A percentile compares a stretch with the other conserved stretches of the same genome.
phyloP scores from a whole-genome alignment of 2,888 invertebrate species.

The Agapetus fuscipes region DNA sequence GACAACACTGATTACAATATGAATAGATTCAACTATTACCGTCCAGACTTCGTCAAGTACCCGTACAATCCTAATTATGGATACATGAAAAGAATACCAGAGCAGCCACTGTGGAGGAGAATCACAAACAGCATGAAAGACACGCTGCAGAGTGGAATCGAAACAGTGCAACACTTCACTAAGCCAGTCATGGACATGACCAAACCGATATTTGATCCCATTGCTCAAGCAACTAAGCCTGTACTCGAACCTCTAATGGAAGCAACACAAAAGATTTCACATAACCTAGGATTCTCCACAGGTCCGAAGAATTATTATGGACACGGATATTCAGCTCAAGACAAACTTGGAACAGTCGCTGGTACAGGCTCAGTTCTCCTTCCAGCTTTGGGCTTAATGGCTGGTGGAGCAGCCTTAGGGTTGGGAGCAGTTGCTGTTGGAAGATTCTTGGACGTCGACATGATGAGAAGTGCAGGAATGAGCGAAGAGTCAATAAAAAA shows the following conservation, averaged over 20 bases:
- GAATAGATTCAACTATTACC: conserved; percentile 47
- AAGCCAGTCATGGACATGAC: conserved; percentile 44
- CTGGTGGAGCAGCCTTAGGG: conserved; percentile 73
- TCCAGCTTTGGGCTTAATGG: conserved; percentile 67
- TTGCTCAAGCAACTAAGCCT: conserved; percentile 50
- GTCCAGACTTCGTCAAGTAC: conserved; percentile 43
- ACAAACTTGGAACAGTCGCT: conserved; percentile 56
- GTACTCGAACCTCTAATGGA: conserved; percentile 67
- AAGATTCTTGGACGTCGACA: conserved; percentile 55
- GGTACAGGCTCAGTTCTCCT: conserved; percentile 54
- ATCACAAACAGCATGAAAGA: conserved; percentile 64
- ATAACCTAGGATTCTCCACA: conserved; percentile 59
- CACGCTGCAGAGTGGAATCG: conserved; percentile 60
- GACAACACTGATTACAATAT: conserved; percentile 33
- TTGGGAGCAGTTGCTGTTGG: conserved; percentile 75
- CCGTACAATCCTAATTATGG: conserved; percentile 50
- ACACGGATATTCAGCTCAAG: conserved; percentile 38
- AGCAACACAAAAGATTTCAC: conserved; percentile 69
- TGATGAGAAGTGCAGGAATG: conserved; percentile 45
- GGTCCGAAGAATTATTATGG: conserved; percentile 34
- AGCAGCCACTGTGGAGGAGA: conserved; percentile 60
- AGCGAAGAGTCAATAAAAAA: conserved; percentile 33
- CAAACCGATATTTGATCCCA: conserved; percentile 31
- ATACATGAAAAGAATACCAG: conserved; percentile 45
- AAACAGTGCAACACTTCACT: conserved; percentile 57